phyloP scores from a whole-genome alignment of 2,797 vertebrate species.

The Sebastiscus tertius region DNA sequence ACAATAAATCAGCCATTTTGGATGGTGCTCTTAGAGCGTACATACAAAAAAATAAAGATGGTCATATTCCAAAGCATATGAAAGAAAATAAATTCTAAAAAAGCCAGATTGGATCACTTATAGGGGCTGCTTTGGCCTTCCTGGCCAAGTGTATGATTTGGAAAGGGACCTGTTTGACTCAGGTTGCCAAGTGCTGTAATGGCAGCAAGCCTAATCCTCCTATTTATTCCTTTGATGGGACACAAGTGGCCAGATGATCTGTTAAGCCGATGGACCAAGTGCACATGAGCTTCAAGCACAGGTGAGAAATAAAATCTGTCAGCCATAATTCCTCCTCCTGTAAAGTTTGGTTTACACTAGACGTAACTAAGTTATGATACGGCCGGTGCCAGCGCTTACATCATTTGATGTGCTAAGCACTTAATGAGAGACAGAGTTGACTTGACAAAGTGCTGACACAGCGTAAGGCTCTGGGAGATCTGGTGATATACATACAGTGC shows the following conservation, averaged over 20 bases:
- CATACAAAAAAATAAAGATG: conserved; percentile 25
- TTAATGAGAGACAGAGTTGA: conserved; percentile 62
- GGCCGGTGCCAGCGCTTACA: conserved; percentile 55
- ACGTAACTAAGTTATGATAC: conserved; percentile 38
- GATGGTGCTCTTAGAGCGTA: conserved; percentile 34
- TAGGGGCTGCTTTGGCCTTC: conserved; percentile 9
- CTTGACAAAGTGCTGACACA: conserved; percentile 62
- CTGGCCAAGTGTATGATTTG: conserved; percentile 46
- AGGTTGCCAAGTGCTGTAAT: conserved; percentile 59
- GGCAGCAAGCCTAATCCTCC: conserved; percentile 55
- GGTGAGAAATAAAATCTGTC: conserved; percentile 66
- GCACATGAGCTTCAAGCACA: conserved; percentile 47
- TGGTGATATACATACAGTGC: conserved; percentile 38
- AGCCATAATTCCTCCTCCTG: conserved; percentile 42
- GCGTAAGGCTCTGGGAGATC: conserved; percentile 35
- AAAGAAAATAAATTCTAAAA: conserved; percentile 28
- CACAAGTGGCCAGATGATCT: conserved; percentile 59
- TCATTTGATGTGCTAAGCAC: conserved; percentile 59
- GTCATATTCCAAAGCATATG: conserved; percentile 35
- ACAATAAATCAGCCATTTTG: conserved; percentile 61
- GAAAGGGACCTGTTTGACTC: background rate
- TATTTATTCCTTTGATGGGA: conserved; percentile 59
- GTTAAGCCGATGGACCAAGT: conserved; percentile 41
- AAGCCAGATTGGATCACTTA: conserved; percentile 43
- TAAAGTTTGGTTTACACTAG: conserved; percentile 38